Evolutionary conservation across 2,113 vertebrate genomes (phyloP).

Genomic region (Cardinalis cardinalis): DNA sequence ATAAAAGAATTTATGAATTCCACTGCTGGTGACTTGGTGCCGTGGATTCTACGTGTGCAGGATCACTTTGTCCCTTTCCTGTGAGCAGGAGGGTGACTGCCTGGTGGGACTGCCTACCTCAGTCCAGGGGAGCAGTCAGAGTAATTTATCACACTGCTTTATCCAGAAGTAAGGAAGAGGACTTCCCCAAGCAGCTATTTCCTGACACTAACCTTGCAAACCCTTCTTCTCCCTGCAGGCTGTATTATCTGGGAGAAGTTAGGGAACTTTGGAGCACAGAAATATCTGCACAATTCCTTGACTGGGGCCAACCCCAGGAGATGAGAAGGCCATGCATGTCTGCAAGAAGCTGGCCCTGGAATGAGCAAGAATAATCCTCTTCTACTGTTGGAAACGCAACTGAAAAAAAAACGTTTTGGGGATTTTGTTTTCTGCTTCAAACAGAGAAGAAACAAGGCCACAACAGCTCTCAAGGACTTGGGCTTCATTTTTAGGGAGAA

Average conservation of each 20-base stretch:
- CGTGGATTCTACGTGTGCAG: fast-evolving
- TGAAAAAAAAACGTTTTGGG: fast-evolving
- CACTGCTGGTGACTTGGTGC: neutral
- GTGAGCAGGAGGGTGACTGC: neutral
- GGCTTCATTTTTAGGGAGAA: neutral
- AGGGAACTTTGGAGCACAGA: neutral
- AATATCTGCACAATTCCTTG: neutral
- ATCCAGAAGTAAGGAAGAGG: neutral
- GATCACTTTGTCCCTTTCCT: neutral
- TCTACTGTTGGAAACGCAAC: neutral
- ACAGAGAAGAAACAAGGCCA: neutral
- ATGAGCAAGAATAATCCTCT: neutral
- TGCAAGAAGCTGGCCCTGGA: neutral
- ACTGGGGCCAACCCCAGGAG: neutral
- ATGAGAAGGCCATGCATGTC: neutral
- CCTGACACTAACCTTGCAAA: neutral
- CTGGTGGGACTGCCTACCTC: neutral
- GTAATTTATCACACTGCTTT: neutral
- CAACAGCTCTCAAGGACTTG: neutral
- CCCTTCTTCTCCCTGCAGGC: neutral
- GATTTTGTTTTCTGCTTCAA: neutral
- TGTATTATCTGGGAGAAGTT: neutral
- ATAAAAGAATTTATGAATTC: neutral
- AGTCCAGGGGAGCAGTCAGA: neutral
- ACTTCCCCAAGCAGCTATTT: neutral